A percentile compares a stretch with the other conserved stretches of the same genome.
These are phyloP conservation scores for Atherinomorus stipes DNA, from an alignment of 2,113 vertebrate species.

Conservation along the genomic window DNA sequence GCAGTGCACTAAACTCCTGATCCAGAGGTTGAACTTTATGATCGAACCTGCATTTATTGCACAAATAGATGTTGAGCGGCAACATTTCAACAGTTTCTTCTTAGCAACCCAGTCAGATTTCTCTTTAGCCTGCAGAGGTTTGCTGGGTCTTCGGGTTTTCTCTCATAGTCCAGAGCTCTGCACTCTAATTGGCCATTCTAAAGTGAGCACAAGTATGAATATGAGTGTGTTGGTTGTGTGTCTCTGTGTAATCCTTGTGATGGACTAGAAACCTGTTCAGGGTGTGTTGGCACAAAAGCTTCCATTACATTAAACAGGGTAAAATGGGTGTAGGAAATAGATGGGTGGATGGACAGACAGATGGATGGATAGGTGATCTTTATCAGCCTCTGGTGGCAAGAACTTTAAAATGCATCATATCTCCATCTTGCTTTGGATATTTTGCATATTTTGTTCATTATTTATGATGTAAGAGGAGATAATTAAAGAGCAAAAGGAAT, in stretches of 20 bases:
- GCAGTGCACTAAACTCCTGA: fast-evolving
- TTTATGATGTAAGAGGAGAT: background rate
- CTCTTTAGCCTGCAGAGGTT: background rate
- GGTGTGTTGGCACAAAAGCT: background rate
- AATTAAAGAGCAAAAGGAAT: too few relatives aligned
- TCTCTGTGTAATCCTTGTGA: background rate
- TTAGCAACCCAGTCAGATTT: too few relatives aligned
- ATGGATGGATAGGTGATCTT: constrained; percentile 4
- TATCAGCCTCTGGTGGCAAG: background rate
- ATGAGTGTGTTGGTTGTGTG: background rate
- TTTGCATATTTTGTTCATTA: constrained; percentile 6
- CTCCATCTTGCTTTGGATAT: background rate
- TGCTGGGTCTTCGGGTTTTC: background rate
- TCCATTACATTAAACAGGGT: background rate
- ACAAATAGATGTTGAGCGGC: too few relatives aligned
- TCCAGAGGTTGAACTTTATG: background rate
- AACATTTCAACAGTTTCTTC: too few relatives aligned
- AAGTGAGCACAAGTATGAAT: background rate
- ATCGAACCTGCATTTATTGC: too few relatives aligned
- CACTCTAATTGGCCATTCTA: background rate
- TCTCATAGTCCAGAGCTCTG: background rate
- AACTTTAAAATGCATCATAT: constrained; percentile 20
- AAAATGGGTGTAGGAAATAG: background rate
- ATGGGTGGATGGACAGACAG: background rate
- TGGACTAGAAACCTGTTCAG: background rate